Evolutionary conservation across 2,797 vertebrate genomes (phyloP).

Genomic region (Numenius phaeopus): DNA sequence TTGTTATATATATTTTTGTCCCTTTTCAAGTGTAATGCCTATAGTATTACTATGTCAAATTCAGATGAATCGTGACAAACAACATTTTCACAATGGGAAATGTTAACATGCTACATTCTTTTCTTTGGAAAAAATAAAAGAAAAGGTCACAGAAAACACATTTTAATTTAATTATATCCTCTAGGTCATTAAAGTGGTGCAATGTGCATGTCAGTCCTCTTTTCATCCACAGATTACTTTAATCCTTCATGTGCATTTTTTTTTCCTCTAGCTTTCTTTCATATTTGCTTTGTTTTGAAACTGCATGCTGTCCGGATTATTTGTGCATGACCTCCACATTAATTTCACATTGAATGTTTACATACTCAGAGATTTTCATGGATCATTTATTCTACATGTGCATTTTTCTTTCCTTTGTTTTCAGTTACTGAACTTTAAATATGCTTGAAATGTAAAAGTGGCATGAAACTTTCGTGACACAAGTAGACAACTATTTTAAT

Average conservation of each 20-base stretch:
- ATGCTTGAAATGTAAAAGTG: conserved; percentile 88
- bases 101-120: conserved; percentile 72
- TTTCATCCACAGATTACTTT: conserved; percentile 35
- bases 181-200: conserved; percentile 59
- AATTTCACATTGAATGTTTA: conserved; percentile 74
- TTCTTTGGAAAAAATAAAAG: conserved; percentile 71
- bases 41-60: conserved; percentile 57
- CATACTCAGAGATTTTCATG: conserved; percentile 60
- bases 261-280: conserved; percentile 65
- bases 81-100: conserved; percentile 73
- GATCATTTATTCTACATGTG: conserved; percentile 76
- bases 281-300: conserved; percentile 70
- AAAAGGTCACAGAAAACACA: conserved; percentile 72
- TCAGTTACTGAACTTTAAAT: conserved; percentile 84
- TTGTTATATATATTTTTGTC: background rate
- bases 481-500: conserved; percentile 46
- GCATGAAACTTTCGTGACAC: conserved; percentile 86
- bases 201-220: conserved; percentile 62
- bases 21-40: conserved; percentile 50
- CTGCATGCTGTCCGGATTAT: conserved; percentile 74
- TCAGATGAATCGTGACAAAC: conserved; percentile 64
- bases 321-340: conserved; percentile 78
- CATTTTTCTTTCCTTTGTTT: conserved; percentile 79
- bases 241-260: conserved; percentile 31
- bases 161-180: conserved; percentile 72